A percentile compares a stretch with the other conserved stretches of the same genome.
phyloP scores from a whole-genome alignment of 1,140 invertebrate genomes.

The Drosophila aff. region DNA sequence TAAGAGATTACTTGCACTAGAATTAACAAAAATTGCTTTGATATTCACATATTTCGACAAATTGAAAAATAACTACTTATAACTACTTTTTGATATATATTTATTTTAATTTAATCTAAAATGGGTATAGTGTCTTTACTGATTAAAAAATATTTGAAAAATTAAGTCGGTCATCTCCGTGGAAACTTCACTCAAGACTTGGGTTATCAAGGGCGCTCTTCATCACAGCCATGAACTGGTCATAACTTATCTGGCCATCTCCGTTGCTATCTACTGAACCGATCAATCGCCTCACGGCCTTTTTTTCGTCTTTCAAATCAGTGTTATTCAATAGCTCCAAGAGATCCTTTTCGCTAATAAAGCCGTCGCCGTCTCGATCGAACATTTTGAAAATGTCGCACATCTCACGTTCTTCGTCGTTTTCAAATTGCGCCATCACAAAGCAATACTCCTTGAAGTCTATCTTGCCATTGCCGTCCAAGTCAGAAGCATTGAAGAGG shows the following conservation, averaged over 20 bases:
- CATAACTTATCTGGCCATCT: slow-evolving; percentile 94
- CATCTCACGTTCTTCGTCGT: slow-evolving; percentile 51
- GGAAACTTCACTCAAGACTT: not conserved
- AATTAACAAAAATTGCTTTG: too few species aligned
- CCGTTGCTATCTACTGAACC: slow-evolving; percentile 91
- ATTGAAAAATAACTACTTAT: not conserved
- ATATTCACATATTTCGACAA: not conserved
- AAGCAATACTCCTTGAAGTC: slow-evolving; percentile 68
- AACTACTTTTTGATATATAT: not conserved
- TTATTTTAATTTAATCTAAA: not conserved
- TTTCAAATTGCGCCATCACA: slow-evolving; percentile 53
- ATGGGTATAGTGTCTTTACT: not conserved
- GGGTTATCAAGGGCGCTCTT: not conserved
- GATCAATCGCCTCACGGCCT: not conserved
- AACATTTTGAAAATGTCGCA: slow-evolving; percentile 89
- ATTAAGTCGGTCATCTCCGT: not conserved
- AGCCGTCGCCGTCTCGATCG: slow-evolving; percentile 96
- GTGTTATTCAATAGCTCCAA: slow-evolving; percentile 94
- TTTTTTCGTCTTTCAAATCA: not conserved
- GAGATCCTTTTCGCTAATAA: slow-evolving; percentile 95
- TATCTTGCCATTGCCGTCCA: slow-evolving; percentile 84
- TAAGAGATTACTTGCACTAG: too few species aligned
- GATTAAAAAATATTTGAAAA: slow-evolving; percentile 2
- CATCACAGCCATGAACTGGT: slow-evolving; percentile 84
- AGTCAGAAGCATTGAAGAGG: slow-evolving; percentile 84